Base-by-base conservation (phyloP, 2,888 invertebrate species). In the Carcina quercana region DNA sequence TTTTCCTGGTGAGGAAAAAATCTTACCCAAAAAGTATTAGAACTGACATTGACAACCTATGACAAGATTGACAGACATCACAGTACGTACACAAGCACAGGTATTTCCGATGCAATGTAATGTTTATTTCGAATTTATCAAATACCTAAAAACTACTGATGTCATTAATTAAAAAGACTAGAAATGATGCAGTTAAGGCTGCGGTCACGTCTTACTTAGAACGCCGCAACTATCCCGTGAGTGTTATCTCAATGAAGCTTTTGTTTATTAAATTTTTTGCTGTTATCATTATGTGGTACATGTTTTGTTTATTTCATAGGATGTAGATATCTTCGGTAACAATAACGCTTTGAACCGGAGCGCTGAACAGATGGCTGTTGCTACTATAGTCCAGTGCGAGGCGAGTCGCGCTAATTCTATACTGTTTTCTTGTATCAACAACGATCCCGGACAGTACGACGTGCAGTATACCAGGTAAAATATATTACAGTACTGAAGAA, bases 361-460 rank as follows among this genome's bases (percentile, higher is more conserved):
- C 57, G 87, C 85, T 51, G 90, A 88, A 65, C 89, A 89, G 64
- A 89, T 91, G 85, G 88, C 89, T 13, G 83, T 92, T 4, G 86
- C 87, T 33, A 88, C 89, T 44, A 87, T 90, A 56, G 86, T 92
- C 15, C 90, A 91, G 48, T 89, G 88, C 50, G 91, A 92, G 64
- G 80, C 91, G 8, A 89, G 91, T 53, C 85, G 89, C 29, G 86
- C 90, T 7, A 93, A 94, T 70, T 91, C 92, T 7, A 90, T 93
- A 47, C 83, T 91, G 25, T 93, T 90, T 63, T 92, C 91, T 42
- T 91, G 91, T 51, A 89, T 91, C 43, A 91, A 89, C 46, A 91
- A 90, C 57, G 93, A 93, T 60, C 88, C 90, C 24, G 80, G 86
- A 13, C 88, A 89, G 44, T 90, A 92, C 35, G 93, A 93, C 58